Evolutionary conservation across 1,140 invertebrate species (phyloP), one percentile per base, ranked within the genome.

Genomic region (Drosophila ohnishii): DNA sequence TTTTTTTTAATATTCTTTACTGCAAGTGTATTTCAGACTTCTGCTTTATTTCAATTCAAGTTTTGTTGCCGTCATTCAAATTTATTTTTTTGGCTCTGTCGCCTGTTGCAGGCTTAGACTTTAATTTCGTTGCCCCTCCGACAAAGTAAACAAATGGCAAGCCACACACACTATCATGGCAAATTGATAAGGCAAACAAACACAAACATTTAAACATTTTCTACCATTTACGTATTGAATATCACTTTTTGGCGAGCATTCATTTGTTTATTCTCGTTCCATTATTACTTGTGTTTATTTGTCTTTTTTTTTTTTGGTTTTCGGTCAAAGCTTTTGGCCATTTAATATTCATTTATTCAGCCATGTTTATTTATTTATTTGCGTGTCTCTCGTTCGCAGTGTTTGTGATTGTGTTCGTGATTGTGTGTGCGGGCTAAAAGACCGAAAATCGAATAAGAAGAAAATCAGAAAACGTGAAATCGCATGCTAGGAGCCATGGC

Each of bases 341-440:
- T 86, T 87, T 88, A 87, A 80, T 87, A 88, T 87, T 87, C 84
- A 88, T 87, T 87, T 87, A 87, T 87, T 87, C 84, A 87, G 53
- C 76, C 79, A 79, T 88, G 83, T 87, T 88, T 82, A 87, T 81
- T 78, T 85, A 81, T 81, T 86, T 81, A 78, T 78, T 71, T 71
- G 51, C 67, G 67, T 75, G 72, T 75, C 63, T 75, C 73, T 75
- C 55, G 65, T 47, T 40, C 35, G 11, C 10, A 19, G 25, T 70
- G 37, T 53, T 60, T 67, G 45, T 66, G 50, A 61, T 61, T 47
- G 53, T 80, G 39, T 42, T 70, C 56, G 32, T 61, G 53, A 7
- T 47, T 35, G 35, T 5, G 13, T 37, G 35, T 66, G 51, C 69
- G 55, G 72, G 55, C 48, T 66, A 64, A 75, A 75, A 75, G 55